These are phyloP conservation scores for Phoxinus phoxinus DNA, from an alignment of 2,113 vertebrate species.

Conservation along the genomic window DNA sequence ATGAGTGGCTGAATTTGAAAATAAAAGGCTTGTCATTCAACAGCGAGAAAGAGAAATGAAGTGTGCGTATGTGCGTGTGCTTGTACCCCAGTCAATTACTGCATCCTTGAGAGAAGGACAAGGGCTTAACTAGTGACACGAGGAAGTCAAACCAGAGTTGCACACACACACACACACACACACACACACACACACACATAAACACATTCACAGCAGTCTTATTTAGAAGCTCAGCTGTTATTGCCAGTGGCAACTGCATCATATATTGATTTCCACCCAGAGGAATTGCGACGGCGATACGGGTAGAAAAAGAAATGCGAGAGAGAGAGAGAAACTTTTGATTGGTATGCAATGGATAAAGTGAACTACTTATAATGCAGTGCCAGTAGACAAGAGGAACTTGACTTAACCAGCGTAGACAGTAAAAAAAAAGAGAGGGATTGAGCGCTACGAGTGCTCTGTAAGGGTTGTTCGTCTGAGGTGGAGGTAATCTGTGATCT, in stretches of 20 bases:
- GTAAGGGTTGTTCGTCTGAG: not conserved
- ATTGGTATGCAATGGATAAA: conserved; percentile 31
- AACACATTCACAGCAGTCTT: conserved; percentile 15
- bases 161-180: not conserved
- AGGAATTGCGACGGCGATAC: not conserved
- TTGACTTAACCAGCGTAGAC: conserved; percentile 13
- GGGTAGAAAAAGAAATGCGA: not conserved
- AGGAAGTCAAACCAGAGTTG: not conserved
- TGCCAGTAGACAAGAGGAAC: conserved; percentile 27
- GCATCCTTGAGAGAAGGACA: conserved; percentile 35
- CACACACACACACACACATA: conserved; percentile 1
- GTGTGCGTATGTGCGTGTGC: conserved; percentile 24
- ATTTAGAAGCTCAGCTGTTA: conserved; percentile 30
- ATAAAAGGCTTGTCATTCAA: conserved; percentile 38
- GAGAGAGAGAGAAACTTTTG: conserved; percentile 19
- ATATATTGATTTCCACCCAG: conserved; percentile 34
- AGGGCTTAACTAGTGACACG: conserved; percentile 25
- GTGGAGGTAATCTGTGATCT: conserved; percentile 28
- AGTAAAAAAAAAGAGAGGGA: not conserved
- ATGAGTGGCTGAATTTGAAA: conserved; percentile 21
- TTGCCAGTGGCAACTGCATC: conserved; percentile 31
- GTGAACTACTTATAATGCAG: conserved; percentile 28
- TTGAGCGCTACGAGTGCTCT: not conserved
- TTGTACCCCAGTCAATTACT: conserved; percentile 34
- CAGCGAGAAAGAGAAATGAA: conserved; percentile 12